Percentiles rank a stretch among this genome's conserved stretches.
Conservation (phyloP, 2,888 invertebrate species). For the Hirtodrosophila confusa region DNA sequence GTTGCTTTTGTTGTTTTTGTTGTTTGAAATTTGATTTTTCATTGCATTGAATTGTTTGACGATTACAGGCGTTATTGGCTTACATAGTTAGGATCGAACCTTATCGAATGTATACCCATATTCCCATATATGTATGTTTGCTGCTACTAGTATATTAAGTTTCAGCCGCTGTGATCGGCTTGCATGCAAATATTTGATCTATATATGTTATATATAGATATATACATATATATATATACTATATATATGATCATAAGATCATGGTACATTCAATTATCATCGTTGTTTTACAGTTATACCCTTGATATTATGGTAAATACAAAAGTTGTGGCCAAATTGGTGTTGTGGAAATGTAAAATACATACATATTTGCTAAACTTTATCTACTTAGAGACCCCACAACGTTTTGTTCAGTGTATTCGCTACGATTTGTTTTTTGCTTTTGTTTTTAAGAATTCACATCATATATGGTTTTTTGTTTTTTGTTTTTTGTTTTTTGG, state of each 20-base stretch:
- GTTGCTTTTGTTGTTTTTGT: neutral
- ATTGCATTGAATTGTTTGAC: neutral
- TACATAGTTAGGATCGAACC: no score
- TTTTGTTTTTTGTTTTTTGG: constrained; percentile 32
- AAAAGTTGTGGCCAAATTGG: constrained; percentile 38
- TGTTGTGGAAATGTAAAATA: constrained; percentile 46
- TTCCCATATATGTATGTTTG: no score
- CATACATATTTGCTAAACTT: constrained; percentile 34
- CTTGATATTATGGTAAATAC: constrained; percentile 31
- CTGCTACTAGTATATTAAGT: no score
- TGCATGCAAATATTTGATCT: no score
- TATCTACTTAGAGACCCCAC: constrained; percentile 25
- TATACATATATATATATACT: no score
- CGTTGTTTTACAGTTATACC: constrained; percentile 35
- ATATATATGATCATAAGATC: constrained; percentile 9
- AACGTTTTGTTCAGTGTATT: constrained; percentile 11
- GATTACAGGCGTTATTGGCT: no score
- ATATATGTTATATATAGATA: neutral
- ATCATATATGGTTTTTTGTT: constrained; percentile 23
- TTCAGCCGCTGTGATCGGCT: no score
- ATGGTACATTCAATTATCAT: constrained; percentile 38
- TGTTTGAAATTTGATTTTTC: constrained; percentile 8
- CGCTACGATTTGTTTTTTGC: neutral
- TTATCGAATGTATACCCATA: no score
- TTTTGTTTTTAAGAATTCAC: constrained; percentile 25